These are phyloP conservation scores for Oreochromis spilurus DNA, from an alignment of 2,113 vertebrate species.

Conservation along the genomic window DNA sequence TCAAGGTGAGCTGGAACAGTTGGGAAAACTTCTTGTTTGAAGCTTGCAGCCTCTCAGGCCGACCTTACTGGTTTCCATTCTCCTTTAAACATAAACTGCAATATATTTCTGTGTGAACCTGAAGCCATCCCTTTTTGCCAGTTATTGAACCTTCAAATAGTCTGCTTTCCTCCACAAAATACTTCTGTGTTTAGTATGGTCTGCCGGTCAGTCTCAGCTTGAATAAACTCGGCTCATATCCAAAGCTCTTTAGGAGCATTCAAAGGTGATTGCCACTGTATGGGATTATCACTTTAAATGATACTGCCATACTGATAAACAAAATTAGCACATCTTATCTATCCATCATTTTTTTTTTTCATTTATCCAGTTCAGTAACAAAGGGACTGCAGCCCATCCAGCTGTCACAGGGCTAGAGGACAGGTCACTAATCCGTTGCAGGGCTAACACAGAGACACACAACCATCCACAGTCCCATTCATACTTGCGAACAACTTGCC, in stretches of 20 bases:
- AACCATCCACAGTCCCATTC: not conserved
- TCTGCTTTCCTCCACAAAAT: not conserved
- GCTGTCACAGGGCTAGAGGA: not conserved
- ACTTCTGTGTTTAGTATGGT: not conserved
- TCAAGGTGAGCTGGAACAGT: constrained; percentile 7
- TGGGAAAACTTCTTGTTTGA: not conserved
- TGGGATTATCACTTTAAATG: not conserved
- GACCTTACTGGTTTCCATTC: not conserved
- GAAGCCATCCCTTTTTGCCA: not conserved
- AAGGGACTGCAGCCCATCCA: not conserved
- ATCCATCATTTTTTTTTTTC: not conserved
- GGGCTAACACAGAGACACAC: not conserved
- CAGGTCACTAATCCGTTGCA: not conserved
- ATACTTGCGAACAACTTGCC: not conserved
- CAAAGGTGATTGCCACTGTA: not conserved
- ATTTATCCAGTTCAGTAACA: not conserved
- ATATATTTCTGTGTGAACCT: not conserved
- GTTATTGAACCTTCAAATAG: not conserved
- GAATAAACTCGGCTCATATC: not conserved
- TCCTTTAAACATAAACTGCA: not conserved
- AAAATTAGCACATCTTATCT: not conserved
- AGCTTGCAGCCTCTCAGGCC: not conserved
- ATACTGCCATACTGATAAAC: not conserved
- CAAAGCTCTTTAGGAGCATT: not conserved
- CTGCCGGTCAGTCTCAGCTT: not conserved